Conservation (phyloP, 2,113 vertebrate genomes). For the Perca flavescens region DNA sequence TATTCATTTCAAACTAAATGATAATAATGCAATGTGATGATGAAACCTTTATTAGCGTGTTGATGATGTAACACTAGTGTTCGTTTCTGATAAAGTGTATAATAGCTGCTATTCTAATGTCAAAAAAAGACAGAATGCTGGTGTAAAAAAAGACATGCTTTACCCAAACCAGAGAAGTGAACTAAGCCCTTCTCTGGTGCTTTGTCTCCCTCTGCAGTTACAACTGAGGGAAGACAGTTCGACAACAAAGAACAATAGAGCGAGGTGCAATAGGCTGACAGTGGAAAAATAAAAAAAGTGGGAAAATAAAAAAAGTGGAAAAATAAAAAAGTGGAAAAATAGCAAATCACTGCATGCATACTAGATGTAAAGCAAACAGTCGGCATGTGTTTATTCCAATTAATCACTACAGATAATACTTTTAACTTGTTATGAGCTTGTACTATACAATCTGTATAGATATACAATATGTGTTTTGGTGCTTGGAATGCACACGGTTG, state of each 20-base stretch:
- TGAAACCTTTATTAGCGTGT: not conserved
- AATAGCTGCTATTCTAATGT: not conserved
- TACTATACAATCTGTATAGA: not conserved
- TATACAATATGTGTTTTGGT: not conserved
- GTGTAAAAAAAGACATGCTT: constrained; percentile 11
- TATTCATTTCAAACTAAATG: not conserved
- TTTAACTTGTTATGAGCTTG: not conserved
- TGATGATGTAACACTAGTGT: not conserved
- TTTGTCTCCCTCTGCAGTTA: constrained; percentile 77
- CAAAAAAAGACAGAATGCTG: not conserved
- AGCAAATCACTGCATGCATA: not conserved
- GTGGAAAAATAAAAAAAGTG: not conserved
- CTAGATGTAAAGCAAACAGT: not conserved
- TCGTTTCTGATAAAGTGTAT: not conserved
- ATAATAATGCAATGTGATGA: not conserved
- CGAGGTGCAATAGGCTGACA: not conserved
- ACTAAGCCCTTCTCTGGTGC: constrained; percentile 22
- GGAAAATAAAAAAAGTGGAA: not conserved
- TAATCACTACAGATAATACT: not conserved
- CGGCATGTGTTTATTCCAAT: not conserved
- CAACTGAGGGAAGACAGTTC: not conserved
- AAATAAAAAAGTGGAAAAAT: not conserved
- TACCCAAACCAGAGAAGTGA: constrained; percentile 15
- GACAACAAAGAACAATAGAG: not conserved
- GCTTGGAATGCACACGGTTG: not conserved